phyloP scores from a whole-genome alignment of 1,140 invertebrate genomes.

The Nymphalis io region DNA sequence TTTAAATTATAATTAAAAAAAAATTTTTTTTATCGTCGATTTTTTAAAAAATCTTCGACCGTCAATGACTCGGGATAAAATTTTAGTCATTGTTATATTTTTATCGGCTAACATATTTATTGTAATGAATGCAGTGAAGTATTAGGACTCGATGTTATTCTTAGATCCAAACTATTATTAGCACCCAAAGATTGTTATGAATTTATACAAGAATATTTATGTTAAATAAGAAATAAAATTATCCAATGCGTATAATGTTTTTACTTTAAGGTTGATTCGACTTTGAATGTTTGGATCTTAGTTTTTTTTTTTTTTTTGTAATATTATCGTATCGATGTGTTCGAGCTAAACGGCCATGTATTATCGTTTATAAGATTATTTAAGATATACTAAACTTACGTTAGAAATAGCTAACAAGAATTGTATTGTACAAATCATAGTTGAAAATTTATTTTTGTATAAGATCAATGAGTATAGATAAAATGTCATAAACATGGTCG shows the following conservation, averaged over 20 bases:
- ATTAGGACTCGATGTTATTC: conserved; percentile 67
- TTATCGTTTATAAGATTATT: conserved; percentile 2
- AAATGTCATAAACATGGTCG: conserved; percentile 27
- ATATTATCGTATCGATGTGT: neutral
- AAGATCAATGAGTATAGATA: neutral
- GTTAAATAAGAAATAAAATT: conserved; percentile 79
- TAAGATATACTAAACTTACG: neutral
- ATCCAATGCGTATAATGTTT: conserved; percentile 57
- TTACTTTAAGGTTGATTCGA: conserved; percentile 57
- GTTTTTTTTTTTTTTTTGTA: conserved; percentile 17
- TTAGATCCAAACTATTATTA: conserved; percentile 75
- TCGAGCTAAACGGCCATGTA: neutral
- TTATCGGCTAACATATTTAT: conserved; percentile 63
- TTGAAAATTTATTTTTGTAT: too few species aligned
- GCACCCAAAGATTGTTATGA: conserved; percentile 80
- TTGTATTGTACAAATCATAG: neutral
- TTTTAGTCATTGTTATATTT: conserved; percentile 65
- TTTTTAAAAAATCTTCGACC: conserved; percentile 7
- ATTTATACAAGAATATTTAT: conserved; percentile 81
- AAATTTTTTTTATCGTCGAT: neutral
- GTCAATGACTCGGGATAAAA: conserved; percentile 47
- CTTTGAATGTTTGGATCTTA: conserved; percentile 63
- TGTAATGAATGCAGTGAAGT: conserved; percentile 55
- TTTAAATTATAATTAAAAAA: neutral
- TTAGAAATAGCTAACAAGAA: neutral